These are phyloP conservation scores for Jordanella pulchra DNA, from an alignment of 2,797 vertebrate genomes.

Conservation along the genomic window DNA sequence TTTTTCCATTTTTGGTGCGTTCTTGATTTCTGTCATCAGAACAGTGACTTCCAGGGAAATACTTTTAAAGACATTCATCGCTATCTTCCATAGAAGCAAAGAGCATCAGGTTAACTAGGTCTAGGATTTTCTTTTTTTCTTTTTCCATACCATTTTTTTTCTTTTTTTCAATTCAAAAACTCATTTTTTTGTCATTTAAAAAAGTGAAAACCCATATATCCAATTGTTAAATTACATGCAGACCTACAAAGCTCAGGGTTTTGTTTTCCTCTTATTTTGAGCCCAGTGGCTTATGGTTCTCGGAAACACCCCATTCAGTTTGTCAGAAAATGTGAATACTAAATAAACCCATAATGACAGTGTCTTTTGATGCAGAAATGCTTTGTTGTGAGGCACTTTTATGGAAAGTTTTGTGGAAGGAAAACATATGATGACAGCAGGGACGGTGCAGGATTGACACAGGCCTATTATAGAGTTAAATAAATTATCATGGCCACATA, in stretches of 20 bases:
- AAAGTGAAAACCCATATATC: not conserved
- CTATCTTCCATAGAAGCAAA: conserved; percentile 26
- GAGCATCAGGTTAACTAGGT: not conserved
- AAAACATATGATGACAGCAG: not conserved
- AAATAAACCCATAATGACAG: not conserved
- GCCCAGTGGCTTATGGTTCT: not conserved
- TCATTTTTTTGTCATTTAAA: not conserved
- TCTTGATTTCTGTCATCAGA: conserved; percentile 27
- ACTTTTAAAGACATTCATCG: conserved; percentile 41
- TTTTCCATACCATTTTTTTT: not conserved
- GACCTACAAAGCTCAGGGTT: not conserved
- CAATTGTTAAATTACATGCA: not conserved
- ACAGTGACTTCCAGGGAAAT: conserved; percentile 40
- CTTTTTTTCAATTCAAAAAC: not conserved
- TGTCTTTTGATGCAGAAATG: not conserved
- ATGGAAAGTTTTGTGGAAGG: not conserved
- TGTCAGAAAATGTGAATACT: not conserved
- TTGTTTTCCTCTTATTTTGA: not conserved
- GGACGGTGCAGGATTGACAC: not conserved
- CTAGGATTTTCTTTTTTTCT: not conserved
- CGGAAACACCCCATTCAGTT: not conserved
- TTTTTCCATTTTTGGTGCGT: not conserved
- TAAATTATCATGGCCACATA: too few relatives aligned
- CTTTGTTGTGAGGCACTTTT: not conserved
- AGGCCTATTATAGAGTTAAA: too few relatives aligned